Base-by-base conservation (phyloP, 2,797 vertebrate genomes). In the Enteromius radiatus region DNA sequence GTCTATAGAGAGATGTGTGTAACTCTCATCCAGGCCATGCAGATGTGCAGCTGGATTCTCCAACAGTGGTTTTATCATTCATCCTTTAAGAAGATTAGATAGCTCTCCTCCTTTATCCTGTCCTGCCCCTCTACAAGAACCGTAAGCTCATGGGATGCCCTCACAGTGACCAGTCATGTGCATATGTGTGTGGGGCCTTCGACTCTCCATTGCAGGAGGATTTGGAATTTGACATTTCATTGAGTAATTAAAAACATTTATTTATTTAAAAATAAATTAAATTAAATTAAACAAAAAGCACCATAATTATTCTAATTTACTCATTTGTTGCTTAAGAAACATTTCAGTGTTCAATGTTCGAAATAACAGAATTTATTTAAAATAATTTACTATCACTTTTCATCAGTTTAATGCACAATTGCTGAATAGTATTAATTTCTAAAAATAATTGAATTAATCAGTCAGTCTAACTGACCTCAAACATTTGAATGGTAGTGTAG, bases 1-100 rank as follows among this genome's bases (percentile, higher is more conserved):
- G 54, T 59, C 26, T 79, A 49, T 14, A 56, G 9, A 79, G 9
- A 68, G 45, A 19, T 41, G 31, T 1, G 14, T 63, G 36, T 45
- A 31, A 63, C 28, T 21, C 69, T 74, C 41, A 26, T 77, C 26
- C 75, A 38, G 26, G 43, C 17, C 21, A 15, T 78, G 36, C 63
- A 65, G 61, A 65, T 65, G 74, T 76, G 15, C n/a, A 67, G 63
- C 19, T 52, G 28, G 26, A 26, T 78, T 26, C 28, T 52, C 61
- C 31, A 68, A 38, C 10, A 23, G n/a, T 31, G 52, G 4, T 78
- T 78, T 78, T 52, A 68, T 68, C 28, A 78, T 68, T 52, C 19
- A 54, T 36, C 21, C n/a, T 41, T 69, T 69, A 69, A 54, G 64
- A 79, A 56, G 64, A 79, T 41, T 79, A 41, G n/a, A 28, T 21